A percentile compares a stretch with the other conserved stretches of the same genome.
These are phyloP conservation scores for Montifringilla adamsi DNA, from an alignment of 2,113 vertebrate genomes.

Conservation along the genomic window DNA sequence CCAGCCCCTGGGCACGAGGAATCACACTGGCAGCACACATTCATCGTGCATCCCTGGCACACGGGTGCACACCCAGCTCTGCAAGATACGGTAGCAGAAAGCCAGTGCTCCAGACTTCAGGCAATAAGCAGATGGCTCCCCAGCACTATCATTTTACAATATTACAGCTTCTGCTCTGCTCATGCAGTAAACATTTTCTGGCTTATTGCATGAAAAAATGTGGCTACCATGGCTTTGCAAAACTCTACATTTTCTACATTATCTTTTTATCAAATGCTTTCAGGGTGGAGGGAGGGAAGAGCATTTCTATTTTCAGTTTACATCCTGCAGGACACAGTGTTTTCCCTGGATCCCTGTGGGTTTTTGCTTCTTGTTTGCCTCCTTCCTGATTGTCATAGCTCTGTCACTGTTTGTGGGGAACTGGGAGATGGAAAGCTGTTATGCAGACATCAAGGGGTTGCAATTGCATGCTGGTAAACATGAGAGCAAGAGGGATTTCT, in stretches of 20 bases:
- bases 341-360: neutral
- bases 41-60: neutral
- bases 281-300: neutral
- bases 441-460: constrained; percentile 25
- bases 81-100: neutral
- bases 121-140: constrained; percentile 52
- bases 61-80: neutral
- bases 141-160: constrained; percentile 40
- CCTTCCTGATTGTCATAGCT: constrained; percentile 19
- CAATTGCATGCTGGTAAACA: constrained; percentile 21
- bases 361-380: constrained; percentile 20
- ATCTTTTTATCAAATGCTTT: constrained; percentile 16
- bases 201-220: constrained; percentile 37
- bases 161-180: constrained; percentile 61
- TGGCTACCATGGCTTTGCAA: neutral
- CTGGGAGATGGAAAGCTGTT: constrained; percentile 8
- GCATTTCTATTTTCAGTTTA: neutral
- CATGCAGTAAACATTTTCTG: constrained; percentile 56
- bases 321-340: constrained; percentile 28
- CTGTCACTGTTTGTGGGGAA: constrained; percentile 2
- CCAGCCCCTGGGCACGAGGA: neutral
- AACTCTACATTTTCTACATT: constrained; percentile 36
- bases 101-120: constrained; percentile 14
- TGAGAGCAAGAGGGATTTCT: constrained; percentile 29
- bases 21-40: rapidly evolving